phyloP scores from a whole-genome alignment of 2,113 vertebrate genomes.

The Pimephales promelas region DNA sequence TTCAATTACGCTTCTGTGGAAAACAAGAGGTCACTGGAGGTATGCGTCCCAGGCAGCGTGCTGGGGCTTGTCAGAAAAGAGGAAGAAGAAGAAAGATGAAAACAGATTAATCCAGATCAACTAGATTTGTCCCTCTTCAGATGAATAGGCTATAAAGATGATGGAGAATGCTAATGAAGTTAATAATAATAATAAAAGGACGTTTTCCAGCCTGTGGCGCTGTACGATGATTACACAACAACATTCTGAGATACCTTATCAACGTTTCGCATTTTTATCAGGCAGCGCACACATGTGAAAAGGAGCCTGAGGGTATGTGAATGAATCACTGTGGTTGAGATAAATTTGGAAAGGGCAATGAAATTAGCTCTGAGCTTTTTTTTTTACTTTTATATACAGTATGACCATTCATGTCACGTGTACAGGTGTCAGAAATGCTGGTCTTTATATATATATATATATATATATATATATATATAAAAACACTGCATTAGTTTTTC shows the following conservation, averaged over 20 bases:
- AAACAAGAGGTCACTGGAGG: slow-evolving; percentile 43
- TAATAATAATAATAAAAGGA: too few relatives aligned
- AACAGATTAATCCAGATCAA: slow-evolving; percentile 61
- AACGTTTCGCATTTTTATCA: slow-evolving; percentile 24
- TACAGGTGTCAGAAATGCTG: neutral
- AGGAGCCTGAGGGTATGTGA: slow-evolving; percentile 22
- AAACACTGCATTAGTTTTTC: too few relatives aligned
- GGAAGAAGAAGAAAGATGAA: slow-evolving; percentile 41
- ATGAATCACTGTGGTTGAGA: slow-evolving; percentile 14
- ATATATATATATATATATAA: too few relatives aligned
- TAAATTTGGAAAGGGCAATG: slow-evolving; percentile 6
- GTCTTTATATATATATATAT: too few relatives aligned
- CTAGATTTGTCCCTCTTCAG: slow-evolving; percentile 52
- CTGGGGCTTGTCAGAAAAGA: slow-evolving; percentile 31
- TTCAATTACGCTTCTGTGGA: slow-evolving; percentile 34
- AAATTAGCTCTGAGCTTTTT: neutral
- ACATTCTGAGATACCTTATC: slow-evolving; percentile 45
- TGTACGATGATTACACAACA: slow-evolving; percentile 22
- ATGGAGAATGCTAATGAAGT: slow-evolving; percentile 65
- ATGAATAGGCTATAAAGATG: slow-evolving; percentile 54
- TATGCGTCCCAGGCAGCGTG: neutral
- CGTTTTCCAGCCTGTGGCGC: slow-evolving; percentile 30
- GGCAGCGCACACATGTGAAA: neutral
- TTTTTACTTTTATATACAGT: neutral
- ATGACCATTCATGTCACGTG: neutral